phyloP scores from a whole-genome alignment of 2,113 vertebrate species.

The Anhinga rufa region DNA sequence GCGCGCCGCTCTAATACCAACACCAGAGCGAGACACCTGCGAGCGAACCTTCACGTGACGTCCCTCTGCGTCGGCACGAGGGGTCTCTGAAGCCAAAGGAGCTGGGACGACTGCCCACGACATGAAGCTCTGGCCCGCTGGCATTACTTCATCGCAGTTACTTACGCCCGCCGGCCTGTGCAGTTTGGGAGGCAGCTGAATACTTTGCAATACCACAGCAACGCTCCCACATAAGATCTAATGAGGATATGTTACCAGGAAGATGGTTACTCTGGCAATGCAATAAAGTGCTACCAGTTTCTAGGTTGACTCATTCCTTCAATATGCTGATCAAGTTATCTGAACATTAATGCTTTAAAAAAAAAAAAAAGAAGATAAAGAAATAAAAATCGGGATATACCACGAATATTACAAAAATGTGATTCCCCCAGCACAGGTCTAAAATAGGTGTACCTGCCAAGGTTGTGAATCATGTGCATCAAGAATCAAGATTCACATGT shows the following conservation, averaged over 20 bases:
- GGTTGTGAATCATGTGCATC: not conserved
- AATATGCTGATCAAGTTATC: not conserved
- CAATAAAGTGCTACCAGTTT: not conserved
- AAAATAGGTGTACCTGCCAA: not conserved
- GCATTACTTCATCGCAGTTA: not conserved
- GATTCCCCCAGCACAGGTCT: not conserved
- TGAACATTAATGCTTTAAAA: not conserved
- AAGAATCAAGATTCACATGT: too few relatives aligned
- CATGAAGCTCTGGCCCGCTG: not conserved
- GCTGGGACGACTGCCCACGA: not conserved
- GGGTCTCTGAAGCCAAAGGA: not conserved
- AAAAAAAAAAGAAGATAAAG: not conserved
- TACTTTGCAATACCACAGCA: not conserved
- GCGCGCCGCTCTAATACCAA: not conserved
- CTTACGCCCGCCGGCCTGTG: not conserved
- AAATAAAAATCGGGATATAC: not conserved
- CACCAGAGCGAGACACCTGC: not conserved
- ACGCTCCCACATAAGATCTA: not conserved
- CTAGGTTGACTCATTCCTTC: conserved; percentile 17
- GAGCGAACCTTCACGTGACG: not conserved
- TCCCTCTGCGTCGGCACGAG: not conserved
- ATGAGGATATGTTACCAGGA: not conserved
- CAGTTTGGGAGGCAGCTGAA: not conserved
- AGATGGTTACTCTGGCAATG: not conserved
- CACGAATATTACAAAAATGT: not conserved